phyloP scores from a whole-genome alignment of 2,797 vertebrate species.

The Scomberomorus guttatus region DNA sequence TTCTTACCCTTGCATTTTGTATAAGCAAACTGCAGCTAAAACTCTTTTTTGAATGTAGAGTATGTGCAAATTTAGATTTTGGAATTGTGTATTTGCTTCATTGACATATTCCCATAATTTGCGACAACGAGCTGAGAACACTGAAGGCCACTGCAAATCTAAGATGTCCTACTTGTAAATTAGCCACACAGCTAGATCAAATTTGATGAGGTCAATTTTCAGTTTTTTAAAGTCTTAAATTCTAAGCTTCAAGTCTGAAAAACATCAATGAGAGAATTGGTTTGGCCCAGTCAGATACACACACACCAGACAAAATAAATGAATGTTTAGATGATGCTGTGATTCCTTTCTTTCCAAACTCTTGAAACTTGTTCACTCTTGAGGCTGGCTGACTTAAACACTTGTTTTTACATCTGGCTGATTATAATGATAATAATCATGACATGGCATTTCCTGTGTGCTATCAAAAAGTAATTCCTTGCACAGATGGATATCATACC shows the following conservation, averaged over 20 bases:
- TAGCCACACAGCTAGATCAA: neutral
- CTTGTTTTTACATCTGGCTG: neutral
- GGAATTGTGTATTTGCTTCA: neutral
- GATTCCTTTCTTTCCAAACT: neutral
- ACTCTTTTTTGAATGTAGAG: neutral
- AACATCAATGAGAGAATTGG: neutral
- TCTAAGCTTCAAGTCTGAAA: neutral
- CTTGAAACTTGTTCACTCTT: neutral
- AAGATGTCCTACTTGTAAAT: neutral
- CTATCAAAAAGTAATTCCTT: neutral
- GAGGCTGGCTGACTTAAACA: neutral
- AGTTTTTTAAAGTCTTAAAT: neutral
- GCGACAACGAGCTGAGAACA: neutral
- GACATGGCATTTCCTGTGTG: neutral
- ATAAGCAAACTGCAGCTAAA: neutral
- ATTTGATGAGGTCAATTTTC: neutral
- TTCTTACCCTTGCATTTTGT: neutral
- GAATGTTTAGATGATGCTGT: neutral
- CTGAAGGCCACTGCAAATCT: neutral
- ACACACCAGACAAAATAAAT: neutral
- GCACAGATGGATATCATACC: neutral
- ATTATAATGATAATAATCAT: neutral
- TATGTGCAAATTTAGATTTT: conserved; percentile 2
- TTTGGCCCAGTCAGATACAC: neutral
- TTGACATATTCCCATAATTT: conserved; percentile 6